These are phyloP conservation scores for Oxytorus armatus DNA, from an alignment of 2,888 invertebrate species.

Conservation along the genomic window DNA sequence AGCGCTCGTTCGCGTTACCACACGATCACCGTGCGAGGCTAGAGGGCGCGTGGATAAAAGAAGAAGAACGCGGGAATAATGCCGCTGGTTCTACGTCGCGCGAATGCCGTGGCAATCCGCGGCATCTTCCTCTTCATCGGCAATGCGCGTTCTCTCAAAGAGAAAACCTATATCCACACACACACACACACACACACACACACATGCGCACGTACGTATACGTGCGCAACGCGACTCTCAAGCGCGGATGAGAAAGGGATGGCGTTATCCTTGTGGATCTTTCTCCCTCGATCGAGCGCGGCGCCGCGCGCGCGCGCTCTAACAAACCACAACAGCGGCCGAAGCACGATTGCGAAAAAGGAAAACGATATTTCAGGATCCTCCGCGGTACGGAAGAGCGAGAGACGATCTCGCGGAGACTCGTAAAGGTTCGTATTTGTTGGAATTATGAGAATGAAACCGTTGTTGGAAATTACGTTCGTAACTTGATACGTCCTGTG, in stretches of 20 bases:
- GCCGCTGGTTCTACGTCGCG: slow-evolving; percentile 60
- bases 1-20: slow-evolving; percentile 5
- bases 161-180: no score
- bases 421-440: slow-evolving; percentile 11
- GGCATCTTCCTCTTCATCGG: slow-evolving; percentile 60
- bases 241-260: slow-evolving; percentile 55
- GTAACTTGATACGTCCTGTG: no score
- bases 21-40: slow-evolving; percentile 8
- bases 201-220: no score
- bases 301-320: slow-evolving; percentile 46
- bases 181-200: no score
- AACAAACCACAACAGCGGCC: slow-evolving; percentile 51
- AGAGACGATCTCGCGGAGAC: slow-evolving; percentile 18
- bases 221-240: slow-evolving; percentile 16
- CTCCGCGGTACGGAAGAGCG: neutral
- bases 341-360: slow-evolving; percentile 56
- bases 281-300: slow-evolving; percentile 50
- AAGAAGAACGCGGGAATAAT: slow-evolving; percentile 41
- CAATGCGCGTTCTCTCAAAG: slow-evolving; percentile 60
- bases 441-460: no score
- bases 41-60: slow-evolving; percentile 29
- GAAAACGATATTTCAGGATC: slow-evolving; percentile 47
- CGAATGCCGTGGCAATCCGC: slow-evolving; percentile 58
- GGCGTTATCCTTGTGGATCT: slow-evolving; percentile 66
- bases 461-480: no score